phyloP scores from a whole-genome alignment of 2,797 vertebrate genomes.

The Pangasius mekongensis region DNA sequence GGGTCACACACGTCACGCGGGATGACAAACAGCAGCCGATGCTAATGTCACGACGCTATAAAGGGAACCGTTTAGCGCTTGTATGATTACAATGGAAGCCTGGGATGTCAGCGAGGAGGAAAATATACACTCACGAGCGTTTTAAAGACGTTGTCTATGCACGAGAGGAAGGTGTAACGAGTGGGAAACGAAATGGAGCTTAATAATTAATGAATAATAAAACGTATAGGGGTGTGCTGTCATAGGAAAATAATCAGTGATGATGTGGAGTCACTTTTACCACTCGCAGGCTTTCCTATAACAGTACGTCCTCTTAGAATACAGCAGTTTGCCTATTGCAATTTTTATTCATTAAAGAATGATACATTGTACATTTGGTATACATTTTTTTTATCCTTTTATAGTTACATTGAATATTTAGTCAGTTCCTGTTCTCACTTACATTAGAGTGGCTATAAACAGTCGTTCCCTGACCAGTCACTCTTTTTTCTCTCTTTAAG shows the following conservation, averaged over 20 bases:
- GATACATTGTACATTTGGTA: not conserved
- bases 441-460: not conserved
- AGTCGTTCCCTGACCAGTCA: not conserved
- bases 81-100: conserved; percentile 7
- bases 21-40: conserved; percentile 19
- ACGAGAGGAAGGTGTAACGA: not conserved
- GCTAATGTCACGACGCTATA: conserved; percentile 21
- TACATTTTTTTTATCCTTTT: not conserved
- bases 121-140: not conserved
- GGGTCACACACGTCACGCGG: conserved; percentile 26
- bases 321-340: not conserved
- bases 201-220: not conserved
- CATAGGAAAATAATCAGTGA: not conserved
- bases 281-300: not conserved
- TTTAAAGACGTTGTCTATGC: not conserved
- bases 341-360: not conserved
- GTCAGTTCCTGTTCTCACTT: not conserved
- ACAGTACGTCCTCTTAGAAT: not conserved
- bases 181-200: not conserved
- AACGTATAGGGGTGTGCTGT: not conserved
- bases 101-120: not conserved
- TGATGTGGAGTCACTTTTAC: not conserved
- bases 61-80: not conserved
- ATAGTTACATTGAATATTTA: not conserved
- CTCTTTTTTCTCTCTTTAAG: not conserved